phyloP scores from a whole-genome alignment of 2,888 invertebrate species.

The Lydus trimaculatus region DNA sequence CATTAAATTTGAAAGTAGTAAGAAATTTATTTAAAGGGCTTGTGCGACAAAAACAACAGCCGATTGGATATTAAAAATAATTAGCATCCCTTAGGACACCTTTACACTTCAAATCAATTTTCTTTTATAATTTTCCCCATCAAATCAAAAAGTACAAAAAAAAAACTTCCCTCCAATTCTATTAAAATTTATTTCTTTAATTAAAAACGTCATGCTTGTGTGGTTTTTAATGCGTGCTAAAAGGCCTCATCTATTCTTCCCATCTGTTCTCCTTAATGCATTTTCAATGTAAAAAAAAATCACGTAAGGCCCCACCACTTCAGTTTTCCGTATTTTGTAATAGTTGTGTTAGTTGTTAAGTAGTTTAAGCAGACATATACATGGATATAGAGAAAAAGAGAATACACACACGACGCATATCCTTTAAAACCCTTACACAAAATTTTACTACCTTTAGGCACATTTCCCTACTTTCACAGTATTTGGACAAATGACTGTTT shows the following conservation, averaged over 20 bases:
- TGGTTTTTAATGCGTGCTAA: background rate
- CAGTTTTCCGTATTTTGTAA: constrained; percentile 12
- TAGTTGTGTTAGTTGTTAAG: constrained; percentile 3
- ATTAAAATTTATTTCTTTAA: background rate
- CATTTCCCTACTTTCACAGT: constrained; percentile 25
- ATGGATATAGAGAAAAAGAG: too few relatives aligned
- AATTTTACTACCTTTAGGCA: constrained; percentile 9
- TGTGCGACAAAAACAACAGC: background rate
- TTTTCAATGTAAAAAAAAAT: constrained; percentile 34
- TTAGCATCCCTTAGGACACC: background rate
- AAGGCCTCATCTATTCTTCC: constrained; percentile 4
- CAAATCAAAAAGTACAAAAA: too few relatives aligned
- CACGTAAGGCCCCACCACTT: constrained; percentile 13
- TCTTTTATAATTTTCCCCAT: background rate
- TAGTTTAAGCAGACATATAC: background rate
- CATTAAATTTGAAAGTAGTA: background rate
- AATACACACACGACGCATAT: too few relatives aligned
- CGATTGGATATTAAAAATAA: background rate
- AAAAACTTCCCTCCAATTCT: background rate
- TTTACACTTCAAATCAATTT: background rate
- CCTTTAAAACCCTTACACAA: background rate
- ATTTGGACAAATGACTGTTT: constrained; percentile 30
- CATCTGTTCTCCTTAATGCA: constrained; percentile 22
- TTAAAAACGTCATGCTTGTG: background rate
- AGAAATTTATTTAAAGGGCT: background rate